A percentile compares a stretch with the other conserved stretches of the same genome.
These are phyloP conservation scores for Psix sp. DNA, from an alignment of 1,140 invertebrate species.

Conservation along the genomic window DNA sequence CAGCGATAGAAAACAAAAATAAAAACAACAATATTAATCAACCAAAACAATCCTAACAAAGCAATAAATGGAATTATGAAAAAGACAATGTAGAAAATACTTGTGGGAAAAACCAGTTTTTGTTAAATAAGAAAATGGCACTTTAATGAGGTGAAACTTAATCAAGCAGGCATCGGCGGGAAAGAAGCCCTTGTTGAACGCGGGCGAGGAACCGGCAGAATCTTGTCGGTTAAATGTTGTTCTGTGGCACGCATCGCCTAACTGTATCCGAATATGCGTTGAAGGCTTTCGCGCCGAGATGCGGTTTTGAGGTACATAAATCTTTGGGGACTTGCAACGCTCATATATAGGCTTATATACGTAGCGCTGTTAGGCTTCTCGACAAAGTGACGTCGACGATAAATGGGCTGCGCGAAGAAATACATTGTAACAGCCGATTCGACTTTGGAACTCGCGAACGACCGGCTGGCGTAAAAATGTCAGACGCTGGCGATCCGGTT, in stretches of 20 bases:
- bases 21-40: too few relatives aligned
- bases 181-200: slow-evolving; percentile 9
- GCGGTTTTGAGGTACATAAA: slow-evolving; percentile 43
- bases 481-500: slow-evolving; percentile 30
- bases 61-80: too few relatives aligned
- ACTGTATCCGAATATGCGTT: slow-evolving; percentile 42
- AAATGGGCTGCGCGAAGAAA: slow-evolving; percentile 44
- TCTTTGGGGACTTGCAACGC: slow-evolving; percentile 16
- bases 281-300: slow-evolving; percentile 34
- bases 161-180: not conserved
- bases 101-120: too few relatives aligned
- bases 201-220: slow-evolving; percentile 9
- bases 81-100: too few relatives aligned
- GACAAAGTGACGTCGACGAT: slow-evolving; percentile 48
- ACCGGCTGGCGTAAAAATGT: slow-evolving; percentile 45
- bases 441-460: slow-evolving; percentile 49
- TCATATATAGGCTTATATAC: slow-evolving; percentile 14
- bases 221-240: slow-evolving; percentile 17
- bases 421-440: slow-evolving; percentile 44
- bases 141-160: too few relatives aligned
- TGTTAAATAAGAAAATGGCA: too few relatives aligned
- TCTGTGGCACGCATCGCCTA: slow-evolving; percentile 28
- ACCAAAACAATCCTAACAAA: too few relatives aligned
- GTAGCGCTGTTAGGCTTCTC: slow-evolving; percentile 38
- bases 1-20: too few relatives aligned